A percentile compares a stretch with the other conserved stretches of the same genome.
Evolutionary conservation across 2,888 invertebrate genomes (phyloP).

Genomic region (Reticulitermes lucifugus): DNA sequence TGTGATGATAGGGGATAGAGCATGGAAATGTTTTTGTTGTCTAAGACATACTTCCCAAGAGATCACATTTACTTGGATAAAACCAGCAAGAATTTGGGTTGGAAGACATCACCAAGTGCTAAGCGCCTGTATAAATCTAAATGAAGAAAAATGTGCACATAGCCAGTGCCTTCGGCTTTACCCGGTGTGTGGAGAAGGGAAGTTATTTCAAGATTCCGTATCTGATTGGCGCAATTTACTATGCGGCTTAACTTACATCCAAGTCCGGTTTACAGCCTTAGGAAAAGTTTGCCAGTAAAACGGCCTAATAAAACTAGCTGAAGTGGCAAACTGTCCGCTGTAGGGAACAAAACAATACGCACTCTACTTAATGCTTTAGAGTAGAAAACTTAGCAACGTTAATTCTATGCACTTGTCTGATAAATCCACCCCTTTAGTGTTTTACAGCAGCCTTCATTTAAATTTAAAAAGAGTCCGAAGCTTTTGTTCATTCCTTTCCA

Average conservation of each 20-base stretch:
- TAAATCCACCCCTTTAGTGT: too few species aligned
- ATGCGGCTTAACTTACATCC: background rate
- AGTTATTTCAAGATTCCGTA: background rate
- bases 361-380: too few species aligned
- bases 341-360: too few species aligned
- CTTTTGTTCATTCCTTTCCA: too few species aligned
- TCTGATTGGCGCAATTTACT: constrained; percentile 4
- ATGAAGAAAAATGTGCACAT: background rate
- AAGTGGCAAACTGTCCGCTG: background rate
- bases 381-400: too few species aligned
- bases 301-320: background rate
- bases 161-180: background rate
- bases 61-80: background rate
- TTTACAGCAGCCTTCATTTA: too few species aligned
- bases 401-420: too few species aligned
- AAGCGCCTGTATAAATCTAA: background rate
- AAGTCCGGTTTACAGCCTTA: background rate
- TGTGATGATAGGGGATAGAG: background rate
- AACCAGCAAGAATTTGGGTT: background rate
- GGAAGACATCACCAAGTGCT: background rate
- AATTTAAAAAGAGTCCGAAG: too few species aligned
- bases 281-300: background rate
- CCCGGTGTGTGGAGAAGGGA: background rate
- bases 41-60: background rate
- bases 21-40: background rate